Base-by-base conservation (phyloP, 2,888 invertebrate species). In the Scelioninae gen. 2 region DNA sequence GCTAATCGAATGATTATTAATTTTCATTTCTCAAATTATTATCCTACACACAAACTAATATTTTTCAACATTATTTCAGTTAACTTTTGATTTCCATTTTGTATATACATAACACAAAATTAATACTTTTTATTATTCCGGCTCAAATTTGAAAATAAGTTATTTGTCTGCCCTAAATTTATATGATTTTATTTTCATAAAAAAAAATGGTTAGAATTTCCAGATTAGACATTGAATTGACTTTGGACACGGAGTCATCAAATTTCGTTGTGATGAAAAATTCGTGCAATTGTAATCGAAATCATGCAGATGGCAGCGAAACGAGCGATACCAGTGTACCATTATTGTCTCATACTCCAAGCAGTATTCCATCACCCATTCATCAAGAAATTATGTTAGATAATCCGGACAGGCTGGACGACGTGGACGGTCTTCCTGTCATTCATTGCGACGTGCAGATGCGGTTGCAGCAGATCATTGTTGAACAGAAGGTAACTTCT, bases 391-490 rank as follows among this genome's bases (percentile, higher is more conserved):
- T 80, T 25, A 65, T 81, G 43, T 60, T 81, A 19, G 85, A 85
- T 58, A 82, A 83, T 77, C 81, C 81, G 45, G 84, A 85, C 72
- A 83, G 85, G 73, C 83, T 90, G 57, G 93, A 92, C 81, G 89
- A 91, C 75, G 89, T 91, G 41, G 93, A 95, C 86, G 95, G 95
- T 43, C 88, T 95, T 81, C 90, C 92, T 72, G 90, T 92, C 39
- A 89, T 92, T 70, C 88, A 89, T 75, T 93, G 93, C 83, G 91
- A 92, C 73, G 88, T 92, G 76, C 94, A 94, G 86, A 90, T 90
- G 75, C 88, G 96, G 76, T 89, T 96, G 81, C 92, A 92, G 83
- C 93, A 95, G 86, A 93, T 96, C 81, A 92, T 94, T 79, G 89
- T 92, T 67, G 92, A 94, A 77, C 92, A 94, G 84, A 92, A 91